Conservation (phyloP, 2,888 invertebrate species). For the Brenthis ino region DNA sequence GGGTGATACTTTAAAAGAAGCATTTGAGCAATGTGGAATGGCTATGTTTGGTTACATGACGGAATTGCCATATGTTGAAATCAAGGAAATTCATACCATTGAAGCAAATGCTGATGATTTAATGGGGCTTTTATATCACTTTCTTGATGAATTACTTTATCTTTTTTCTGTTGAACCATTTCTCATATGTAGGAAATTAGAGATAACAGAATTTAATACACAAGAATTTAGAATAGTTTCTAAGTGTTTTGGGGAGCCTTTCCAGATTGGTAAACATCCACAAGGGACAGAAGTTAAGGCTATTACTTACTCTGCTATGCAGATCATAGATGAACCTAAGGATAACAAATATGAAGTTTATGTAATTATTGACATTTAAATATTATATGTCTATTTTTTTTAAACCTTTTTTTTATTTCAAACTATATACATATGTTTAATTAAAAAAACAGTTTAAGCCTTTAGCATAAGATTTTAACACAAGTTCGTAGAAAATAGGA, state of each 20-base stretch:
- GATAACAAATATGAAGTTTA: constrained; percentile 92
- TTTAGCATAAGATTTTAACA: too few species aligned
- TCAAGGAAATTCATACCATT: constrained; percentile 89
- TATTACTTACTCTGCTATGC: constrained; percentile 99
- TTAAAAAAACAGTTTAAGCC: not conserved
- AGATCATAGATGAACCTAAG: constrained; percentile 88
- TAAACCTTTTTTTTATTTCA: constrained; percentile 15
- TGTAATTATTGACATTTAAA: constrained; percentile 98
- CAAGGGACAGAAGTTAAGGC: constrained; percentile 99
- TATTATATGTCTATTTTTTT: constrained; percentile 40
- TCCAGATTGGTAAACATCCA: constrained; percentile 95
- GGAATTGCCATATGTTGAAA: constrained; percentile 91
- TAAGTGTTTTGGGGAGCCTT: constrained; percentile 95
- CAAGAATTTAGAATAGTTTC: constrained; percentile 91
- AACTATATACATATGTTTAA: constrained; percentile 5
- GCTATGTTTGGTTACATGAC: constrained; percentile 99
- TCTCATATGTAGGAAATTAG: constrained; percentile 93
- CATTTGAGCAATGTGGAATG: constrained; percentile 96
- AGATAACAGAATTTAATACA: constrained; percentile 92
- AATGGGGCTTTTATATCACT: constrained; percentile 93
- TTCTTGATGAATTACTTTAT: constrained; percentile 96
- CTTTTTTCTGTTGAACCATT: constrained; percentile 95
- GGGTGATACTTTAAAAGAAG: constrained; percentile 93
- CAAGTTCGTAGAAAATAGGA: too few species aligned
- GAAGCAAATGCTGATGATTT: constrained; percentile 95